These are phyloP conservation scores for Thymelicus acteon DNA, from an alignment of 2,888 invertebrate species.

Conservation along the genomic window DNA sequence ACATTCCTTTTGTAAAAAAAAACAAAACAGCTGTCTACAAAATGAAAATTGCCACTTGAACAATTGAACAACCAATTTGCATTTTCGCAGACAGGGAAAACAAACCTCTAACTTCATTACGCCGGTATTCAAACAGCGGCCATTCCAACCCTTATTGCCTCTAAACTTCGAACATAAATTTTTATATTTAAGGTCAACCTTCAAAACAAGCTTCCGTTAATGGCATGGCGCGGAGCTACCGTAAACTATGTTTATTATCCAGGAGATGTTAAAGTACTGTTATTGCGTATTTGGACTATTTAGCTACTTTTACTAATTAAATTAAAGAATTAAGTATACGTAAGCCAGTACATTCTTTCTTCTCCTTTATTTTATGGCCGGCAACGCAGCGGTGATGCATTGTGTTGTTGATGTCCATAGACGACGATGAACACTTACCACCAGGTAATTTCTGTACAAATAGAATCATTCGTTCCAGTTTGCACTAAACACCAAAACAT, in stretches of 20 bases:
- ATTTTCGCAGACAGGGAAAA: slow-evolving; percentile 8
- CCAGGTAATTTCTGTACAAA: no score
- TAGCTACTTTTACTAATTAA: no score
- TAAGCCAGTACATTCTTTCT: no score
- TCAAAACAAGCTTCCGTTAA: slow-evolving; percentile 18
- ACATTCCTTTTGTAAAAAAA: no score
- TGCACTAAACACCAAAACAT: not conserved
- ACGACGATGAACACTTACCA: no score
- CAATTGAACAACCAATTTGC: not conserved
- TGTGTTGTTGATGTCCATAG: no score
- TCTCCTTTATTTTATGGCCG: no score
- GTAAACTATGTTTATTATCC: slow-evolving; percentile 3
- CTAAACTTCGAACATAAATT: slow-evolving; percentile 29
- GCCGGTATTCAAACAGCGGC: slow-evolving; percentile 18
- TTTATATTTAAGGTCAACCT: slow-evolving; percentile 28
- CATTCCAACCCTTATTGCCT: slow-evolving; percentile 23
- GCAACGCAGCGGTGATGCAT: no score
- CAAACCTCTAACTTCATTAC: slow-evolving; percentile 15
- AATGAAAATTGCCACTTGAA: not conserved
- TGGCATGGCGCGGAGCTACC: slow-evolving; percentile 4
- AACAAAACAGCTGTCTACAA: not conserved
- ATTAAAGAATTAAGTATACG: no score
- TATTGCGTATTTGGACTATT: no score
- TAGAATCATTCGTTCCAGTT: not conserved
- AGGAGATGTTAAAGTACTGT: not conserved